Base-by-base conservation (phyloP, 2,113 vertebrate genomes). In the Mesitornis unicolor region DNA sequence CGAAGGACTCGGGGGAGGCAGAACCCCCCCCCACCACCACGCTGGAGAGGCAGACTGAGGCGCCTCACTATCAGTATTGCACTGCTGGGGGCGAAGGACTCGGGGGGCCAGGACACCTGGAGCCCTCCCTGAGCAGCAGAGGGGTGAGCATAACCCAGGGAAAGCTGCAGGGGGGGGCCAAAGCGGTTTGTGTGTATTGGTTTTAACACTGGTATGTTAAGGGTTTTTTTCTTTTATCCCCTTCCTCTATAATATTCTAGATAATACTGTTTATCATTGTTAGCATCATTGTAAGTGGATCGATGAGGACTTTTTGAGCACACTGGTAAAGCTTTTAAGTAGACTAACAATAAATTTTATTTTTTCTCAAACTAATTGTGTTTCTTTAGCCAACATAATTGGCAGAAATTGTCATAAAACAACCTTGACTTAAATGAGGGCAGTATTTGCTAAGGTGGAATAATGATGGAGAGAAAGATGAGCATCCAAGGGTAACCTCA, bases 331-430 rank as follows among this genome's bases (percentile, higher is more conserved):
- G 31, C 25, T 74, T 85, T 59, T 77, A 86, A 89, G 50, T 54
- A 86, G 47, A 42, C 47, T 61, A 61, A 28, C 60, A 96, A 95
- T 95, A 95, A 94, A 97, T 74, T 29, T 28, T 68, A 22, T 45
- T 26, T 38, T 12, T 78, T 80, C 42, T 90, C 24, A 9, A 15
- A 33, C 2, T 25, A 83, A 15, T 17, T 35, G 31, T 80, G 60
- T 84, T 90, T 94, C 50, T 88, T 11, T 83, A 65, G 36, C 11
- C 36, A n/a, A 54, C 5, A 15, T 24, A 45, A 83, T 38, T 14
- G 7, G 31, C 38, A 59, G 48, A 65, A 80, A 12, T 8, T 65
- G 10, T 74, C 15, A 28, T 26, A 51, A 80, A 86, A 33, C 20
- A 85, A 15, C 12, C 7, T 53, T 15, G 25, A 35, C 15, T 93